Percentiles rank a stretch among this genome's conserved stretches.
These are phyloP conservation scores for Allygus modestus DNA, from an alignment of 2,888 invertebrate species.

Conservation along the genomic window DNA sequence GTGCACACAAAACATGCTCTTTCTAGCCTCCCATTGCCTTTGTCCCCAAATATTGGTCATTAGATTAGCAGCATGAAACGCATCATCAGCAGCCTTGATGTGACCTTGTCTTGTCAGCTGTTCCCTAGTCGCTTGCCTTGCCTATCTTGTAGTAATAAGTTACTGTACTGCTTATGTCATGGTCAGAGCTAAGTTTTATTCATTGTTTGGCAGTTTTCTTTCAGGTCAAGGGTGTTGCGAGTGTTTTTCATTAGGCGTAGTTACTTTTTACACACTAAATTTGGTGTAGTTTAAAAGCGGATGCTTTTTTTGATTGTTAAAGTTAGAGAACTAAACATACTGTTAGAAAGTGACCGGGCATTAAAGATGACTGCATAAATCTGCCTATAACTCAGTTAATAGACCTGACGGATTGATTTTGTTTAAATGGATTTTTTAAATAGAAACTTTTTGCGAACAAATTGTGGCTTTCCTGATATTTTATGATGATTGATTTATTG, in stretches of 20 bases:
- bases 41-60: constrained; percentile 10
- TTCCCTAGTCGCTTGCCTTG: constrained; percentile 2
- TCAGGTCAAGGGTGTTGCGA: background rate
- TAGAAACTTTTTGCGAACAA: no score
- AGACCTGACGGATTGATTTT: no score
- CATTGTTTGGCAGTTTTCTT: constrained; percentile 25
- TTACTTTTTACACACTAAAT: background rate
- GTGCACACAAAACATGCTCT: no score
- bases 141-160: background rate
- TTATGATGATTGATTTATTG: no score
- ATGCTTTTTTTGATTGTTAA: background rate
- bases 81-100: constrained; percentile 14
- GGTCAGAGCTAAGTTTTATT: background rate
- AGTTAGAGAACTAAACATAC: no score
- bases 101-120: constrained; percentile 41
- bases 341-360: no score
- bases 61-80: constrained; percentile 26
- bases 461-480: no score
- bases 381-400: no score
- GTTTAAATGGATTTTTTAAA: no score
- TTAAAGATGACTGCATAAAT: no score
- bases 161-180: background rate
- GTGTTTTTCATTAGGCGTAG: background rate
- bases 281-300: background rate
- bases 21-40: no score